These are phyloP conservation scores for Gadus chalcogrammus DNA, from an alignment of 2,113 vertebrate species.

Conservation along the genomic window DNA sequence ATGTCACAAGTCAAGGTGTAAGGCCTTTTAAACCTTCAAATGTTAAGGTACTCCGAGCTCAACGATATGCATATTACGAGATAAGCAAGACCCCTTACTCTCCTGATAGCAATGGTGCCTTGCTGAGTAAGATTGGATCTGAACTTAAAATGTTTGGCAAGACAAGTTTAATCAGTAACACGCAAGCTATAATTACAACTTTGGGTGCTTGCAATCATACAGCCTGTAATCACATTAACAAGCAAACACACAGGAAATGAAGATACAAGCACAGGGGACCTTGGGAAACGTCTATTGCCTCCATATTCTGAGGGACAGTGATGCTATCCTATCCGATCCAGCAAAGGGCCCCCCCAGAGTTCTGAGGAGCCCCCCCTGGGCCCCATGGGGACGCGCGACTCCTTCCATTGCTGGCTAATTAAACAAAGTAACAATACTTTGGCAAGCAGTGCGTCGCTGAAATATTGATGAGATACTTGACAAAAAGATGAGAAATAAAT, in stretches of 20 bases:
- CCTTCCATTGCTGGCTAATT: slow-evolving; percentile 71
- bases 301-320: slow-evolving; percentile 29
- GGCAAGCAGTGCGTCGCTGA: slow-evolving; percentile 66
- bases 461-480: slow-evolving; percentile 77
- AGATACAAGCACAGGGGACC: slow-evolving; percentile 50
- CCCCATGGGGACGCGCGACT: slow-evolving; percentile 43
- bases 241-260: slow-evolving; percentile 24
- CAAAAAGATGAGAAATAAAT: slow-evolving; percentile 82
- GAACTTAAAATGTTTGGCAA: not conserved
- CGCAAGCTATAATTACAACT: not conserved
- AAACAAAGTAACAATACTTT: slow-evolving; percentile 72
- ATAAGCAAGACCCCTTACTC: too few species aligned
- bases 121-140: not conserved
- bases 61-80: too few species aligned
- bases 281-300: slow-evolving; percentile 35
- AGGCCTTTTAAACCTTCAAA: too few species aligned
- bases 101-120: not conserved
- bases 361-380: slow-evolving; percentile 38
- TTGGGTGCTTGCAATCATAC: slow-evolving; percentile 20
- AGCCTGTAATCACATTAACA: slow-evolving; percentile 15
- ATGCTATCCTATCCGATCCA: slow-evolving; percentile 67
- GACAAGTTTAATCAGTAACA: not conserved
- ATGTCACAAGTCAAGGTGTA: too few species aligned
- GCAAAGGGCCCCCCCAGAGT: slow-evolving; percentile 53
- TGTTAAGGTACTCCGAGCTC: too few species aligned